Evolutionary conservation across 2,888 invertebrate genomes (phyloP).

Genomic region (Plebejus anna): DNA sequence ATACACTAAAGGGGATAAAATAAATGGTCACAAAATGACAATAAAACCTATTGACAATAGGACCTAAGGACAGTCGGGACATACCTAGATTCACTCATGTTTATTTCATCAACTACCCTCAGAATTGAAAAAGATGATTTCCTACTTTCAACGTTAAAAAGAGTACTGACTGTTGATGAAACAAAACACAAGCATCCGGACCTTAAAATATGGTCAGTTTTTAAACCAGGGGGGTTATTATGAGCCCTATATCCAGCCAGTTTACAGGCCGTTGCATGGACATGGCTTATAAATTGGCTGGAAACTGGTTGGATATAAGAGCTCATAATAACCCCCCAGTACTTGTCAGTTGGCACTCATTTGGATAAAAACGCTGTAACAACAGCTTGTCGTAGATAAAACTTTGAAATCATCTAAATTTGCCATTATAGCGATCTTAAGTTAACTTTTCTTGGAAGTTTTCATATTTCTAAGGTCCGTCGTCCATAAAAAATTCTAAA

Average conservation of each 20-base stretch:
- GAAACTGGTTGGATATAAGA: no score
- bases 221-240: neutral
- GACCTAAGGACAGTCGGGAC: conserved; percentile 44
- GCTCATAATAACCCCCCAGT: neutral
- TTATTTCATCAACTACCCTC: conserved; percentile 7
- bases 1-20: conserved; percentile 73
- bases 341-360: conserved; percentile 11
- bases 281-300: no score
- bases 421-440: neutral
- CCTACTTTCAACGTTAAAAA: neutral
- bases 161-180: neutral
- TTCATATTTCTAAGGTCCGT: conserved; percentile 16
- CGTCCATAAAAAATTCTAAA: conserved; percentile 58
- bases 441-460: neutral
- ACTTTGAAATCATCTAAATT: neutral
- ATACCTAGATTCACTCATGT: conserved; percentile 29
- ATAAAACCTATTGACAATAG: conserved; percentile 52
- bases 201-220: conserved; percentile 10
- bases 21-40: conserved; percentile 60
- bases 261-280: no score
- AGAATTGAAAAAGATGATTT: neutral
- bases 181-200: conserved; percentile 2
- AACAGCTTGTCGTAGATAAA: conserved; percentile 13
- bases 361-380: neutral
- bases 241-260: no score